phyloP scores from a whole-genome alignment of 2,797 vertebrate genomes.

The Falco biarmicus region DNA sequence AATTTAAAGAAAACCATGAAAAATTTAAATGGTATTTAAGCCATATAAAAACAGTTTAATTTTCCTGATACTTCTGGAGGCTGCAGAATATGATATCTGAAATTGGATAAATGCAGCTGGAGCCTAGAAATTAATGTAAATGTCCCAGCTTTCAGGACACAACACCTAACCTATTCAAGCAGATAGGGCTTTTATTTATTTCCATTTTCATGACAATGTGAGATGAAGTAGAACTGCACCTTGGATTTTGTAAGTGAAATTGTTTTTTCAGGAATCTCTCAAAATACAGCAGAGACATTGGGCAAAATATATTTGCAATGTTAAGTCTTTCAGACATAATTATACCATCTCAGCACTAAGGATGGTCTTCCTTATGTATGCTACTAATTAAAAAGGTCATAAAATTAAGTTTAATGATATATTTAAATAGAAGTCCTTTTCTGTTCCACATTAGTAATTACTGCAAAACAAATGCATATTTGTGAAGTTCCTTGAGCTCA shows the following conservation, averaged over 20 bases:
- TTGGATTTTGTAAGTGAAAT: not conserved
- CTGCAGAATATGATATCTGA: not conserved
- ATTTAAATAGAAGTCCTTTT: not conserved
- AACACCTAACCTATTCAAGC: not conserved
- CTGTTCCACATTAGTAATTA: not conserved
- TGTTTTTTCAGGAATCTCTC: not conserved
- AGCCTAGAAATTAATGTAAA: not conserved
- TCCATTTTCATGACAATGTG: not conserved
- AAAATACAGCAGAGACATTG: not conserved
- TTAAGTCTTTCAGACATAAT: not conserved
- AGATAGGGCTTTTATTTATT: not conserved
- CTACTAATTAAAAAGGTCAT: not conserved
- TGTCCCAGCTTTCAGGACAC: not conserved
- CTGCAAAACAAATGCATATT: not conserved
- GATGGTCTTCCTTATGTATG: not conserved
- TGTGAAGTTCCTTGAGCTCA: not conserved
- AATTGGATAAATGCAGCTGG: not conserved
- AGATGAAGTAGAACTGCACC: not conserved
- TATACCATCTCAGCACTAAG: not conserved
- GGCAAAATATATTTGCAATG: not conserved
- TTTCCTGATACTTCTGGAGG: constrained; percentile 5
- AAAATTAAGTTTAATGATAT: not conserved
- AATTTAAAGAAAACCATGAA: not conserved
- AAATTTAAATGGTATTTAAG: not conserved
- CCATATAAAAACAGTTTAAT: not conserved